Conservation (phyloP, 2,113 vertebrate species). For the Mesocricetus auratus region DNA sequence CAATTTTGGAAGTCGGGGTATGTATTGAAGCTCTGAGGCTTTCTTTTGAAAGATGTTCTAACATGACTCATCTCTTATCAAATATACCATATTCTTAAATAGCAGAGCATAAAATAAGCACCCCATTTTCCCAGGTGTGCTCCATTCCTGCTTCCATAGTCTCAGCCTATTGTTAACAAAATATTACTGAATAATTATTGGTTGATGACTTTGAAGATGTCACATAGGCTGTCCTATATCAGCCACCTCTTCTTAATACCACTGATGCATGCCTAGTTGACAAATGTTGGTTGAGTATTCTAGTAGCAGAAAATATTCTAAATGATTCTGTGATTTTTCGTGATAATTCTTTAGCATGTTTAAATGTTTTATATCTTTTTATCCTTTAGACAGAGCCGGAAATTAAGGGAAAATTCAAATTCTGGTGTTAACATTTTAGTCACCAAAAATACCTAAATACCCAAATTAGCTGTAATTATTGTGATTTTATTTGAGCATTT, state of each 20-base stretch:
- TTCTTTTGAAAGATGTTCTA: slow-evolving; percentile 1
- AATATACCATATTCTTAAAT: neutral
- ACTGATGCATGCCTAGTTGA: neutral
- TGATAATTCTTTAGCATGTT: neutral
- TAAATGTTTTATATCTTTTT: neutral
- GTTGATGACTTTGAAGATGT: neutral
- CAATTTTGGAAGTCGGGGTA: neutral
- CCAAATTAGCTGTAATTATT: neutral
- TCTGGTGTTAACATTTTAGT: slow-evolving; percentile 30
- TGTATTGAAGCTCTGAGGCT: neutral
- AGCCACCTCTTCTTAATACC: neutral
- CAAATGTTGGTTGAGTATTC: neutral
- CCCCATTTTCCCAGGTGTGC: neutral
- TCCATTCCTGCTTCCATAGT: neutral
- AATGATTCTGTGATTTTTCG: slow-evolving; percentile 25
- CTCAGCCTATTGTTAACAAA: neutral
- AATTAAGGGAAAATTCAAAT: slow-evolving; percentile 20
- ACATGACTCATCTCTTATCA: neutral
- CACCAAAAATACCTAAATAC: slow-evolving; percentile 14
- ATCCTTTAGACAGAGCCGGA: neutral
- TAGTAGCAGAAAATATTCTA: neutral
- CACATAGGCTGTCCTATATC: neutral
- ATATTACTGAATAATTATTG: neutral
- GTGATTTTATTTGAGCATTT: slow-evolving; percentile 41
- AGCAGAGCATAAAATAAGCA: neutral